These are phyloP conservation scores for Drosophila burlai DNA, from an alignment of 1,140 invertebrate genomes.

Conservation along the genomic window DNA sequence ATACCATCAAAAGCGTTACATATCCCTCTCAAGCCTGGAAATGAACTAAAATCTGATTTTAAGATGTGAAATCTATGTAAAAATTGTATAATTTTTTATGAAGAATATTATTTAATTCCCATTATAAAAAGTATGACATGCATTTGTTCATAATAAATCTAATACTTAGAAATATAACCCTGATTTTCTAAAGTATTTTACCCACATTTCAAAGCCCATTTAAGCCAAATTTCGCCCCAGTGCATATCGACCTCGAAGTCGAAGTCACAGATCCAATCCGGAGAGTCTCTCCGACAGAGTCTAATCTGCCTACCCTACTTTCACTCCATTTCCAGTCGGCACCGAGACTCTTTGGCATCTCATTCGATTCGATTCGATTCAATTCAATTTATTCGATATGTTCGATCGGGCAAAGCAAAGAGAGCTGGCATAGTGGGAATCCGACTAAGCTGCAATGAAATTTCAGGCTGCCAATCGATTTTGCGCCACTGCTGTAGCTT, in stretches of 20 bases:
- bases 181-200: not conserved
- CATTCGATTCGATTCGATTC: slow-evolving; percentile 76
- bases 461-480: slow-evolving; percentile 64
- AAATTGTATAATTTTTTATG: not conserved
- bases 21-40: not conserved
- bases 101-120: not conserved
- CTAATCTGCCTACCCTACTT: slow-evolving; percentile 83
- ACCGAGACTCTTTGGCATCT: slow-evolving; percentile 57
- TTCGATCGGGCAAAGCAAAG: not conserved
- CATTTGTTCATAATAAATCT: not conserved
- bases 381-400: slow-evolving; percentile 80
- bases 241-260: slow-evolving; percentile 12
- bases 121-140: not conserved
- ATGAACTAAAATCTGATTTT: not conserved
- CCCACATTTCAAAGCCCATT: not conserved
- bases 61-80: not conserved
- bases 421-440: slow-evolving; percentile 6
- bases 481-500: slow-evolving; percentile 43
- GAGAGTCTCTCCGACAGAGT: slow-evolving; percentile 38
- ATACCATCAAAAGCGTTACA: not conserved
- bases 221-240: not conserved
- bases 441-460: slow-evolving; percentile 69
- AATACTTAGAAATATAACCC: not conserved
- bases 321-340: slow-evolving; percentile 80
- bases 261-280: slow-evolving; percentile 27